Percentiles rank a stretch among this genome's conserved stretches.
These are phyloP conservation scores for Rhogogaster chlorosoma DNA, from an alignment of 2,888 invertebrate species.

Conservation along the genomic window DNA sequence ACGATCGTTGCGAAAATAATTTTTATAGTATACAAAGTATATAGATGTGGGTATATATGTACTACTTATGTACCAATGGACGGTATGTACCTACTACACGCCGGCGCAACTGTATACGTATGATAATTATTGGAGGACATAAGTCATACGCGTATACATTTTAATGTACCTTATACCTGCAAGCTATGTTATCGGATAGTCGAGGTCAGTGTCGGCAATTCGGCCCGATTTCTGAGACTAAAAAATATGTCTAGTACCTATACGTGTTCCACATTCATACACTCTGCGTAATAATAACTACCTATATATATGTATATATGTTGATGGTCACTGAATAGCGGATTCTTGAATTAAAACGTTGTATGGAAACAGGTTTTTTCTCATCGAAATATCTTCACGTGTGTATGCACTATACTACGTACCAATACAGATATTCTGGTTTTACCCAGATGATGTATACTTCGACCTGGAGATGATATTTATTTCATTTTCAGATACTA, in stretches of 20 bases:
- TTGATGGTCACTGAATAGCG: constrained; percentile 13
- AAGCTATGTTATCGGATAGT: constrained; percentile 29
- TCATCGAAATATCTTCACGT: constrained; percentile 24
- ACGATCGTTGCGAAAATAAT: constrained; percentile 18
- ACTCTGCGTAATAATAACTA: background rate
- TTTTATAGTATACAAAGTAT: background rate
- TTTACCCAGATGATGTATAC: background rate
- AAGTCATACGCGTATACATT: background rate
- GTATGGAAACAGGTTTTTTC: constrained; percentile 7
- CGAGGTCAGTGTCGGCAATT: constrained; percentile 43
- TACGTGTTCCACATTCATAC: background rate
- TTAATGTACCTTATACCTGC: background rate
- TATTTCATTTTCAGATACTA: background rate
- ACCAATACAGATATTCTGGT: background rate
- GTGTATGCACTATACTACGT: background rate
- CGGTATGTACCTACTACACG: background rate
- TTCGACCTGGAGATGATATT: background rate
- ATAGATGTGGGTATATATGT: background rate
- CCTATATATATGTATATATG: background rate
- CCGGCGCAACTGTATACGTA: background rate
- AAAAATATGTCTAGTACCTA: background rate
- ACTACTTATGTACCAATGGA: background rate
- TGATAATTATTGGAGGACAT: constrained; percentile 28
- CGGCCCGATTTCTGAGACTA: background rate
- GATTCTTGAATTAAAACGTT: constrained; percentile 1